Percentiles rank a stretch among this genome's conserved stretches.
Conservation (phyloP, 2,113 vertebrate genomes). For the Furnarius figulus region DNA sequence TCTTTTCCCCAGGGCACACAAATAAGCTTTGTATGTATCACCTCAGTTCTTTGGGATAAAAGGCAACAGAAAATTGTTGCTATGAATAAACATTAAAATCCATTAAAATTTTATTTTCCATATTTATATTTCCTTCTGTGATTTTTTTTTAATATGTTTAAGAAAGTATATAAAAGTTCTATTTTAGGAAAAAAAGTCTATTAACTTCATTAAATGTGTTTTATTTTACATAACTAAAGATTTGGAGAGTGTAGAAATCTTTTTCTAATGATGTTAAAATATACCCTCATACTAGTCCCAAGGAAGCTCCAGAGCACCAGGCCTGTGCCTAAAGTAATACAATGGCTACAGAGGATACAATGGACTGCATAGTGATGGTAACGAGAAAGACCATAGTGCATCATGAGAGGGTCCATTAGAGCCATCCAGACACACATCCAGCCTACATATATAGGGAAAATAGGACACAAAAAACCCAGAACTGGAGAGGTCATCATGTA, state of each 20-base stretch:
- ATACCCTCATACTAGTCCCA: background rate
- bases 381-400: background rate
- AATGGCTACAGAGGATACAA: background rate
- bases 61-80: background rate
- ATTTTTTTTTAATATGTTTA: background rate
- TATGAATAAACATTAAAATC: background rate
- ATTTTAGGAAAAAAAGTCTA: background rate
- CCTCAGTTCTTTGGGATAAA: background rate
- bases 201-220: background rate
- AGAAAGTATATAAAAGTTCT: background rate
- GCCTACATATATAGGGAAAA: background rate
- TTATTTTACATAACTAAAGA: background rate
- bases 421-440: background rate
- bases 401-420: background rate
- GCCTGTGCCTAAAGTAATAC: background rate
- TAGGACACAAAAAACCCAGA: background rate
- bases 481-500: background rate
- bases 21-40: background rate
- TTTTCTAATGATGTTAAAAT: background rate
- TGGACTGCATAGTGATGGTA: background rate
- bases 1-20: background rate
- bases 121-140: background rate
- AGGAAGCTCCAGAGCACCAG: fast-evolving
- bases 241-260: background rate
- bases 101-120: background rate